Conservation (phyloP, 1,140 invertebrate species). For the Hyphantria cunea region DNA sequence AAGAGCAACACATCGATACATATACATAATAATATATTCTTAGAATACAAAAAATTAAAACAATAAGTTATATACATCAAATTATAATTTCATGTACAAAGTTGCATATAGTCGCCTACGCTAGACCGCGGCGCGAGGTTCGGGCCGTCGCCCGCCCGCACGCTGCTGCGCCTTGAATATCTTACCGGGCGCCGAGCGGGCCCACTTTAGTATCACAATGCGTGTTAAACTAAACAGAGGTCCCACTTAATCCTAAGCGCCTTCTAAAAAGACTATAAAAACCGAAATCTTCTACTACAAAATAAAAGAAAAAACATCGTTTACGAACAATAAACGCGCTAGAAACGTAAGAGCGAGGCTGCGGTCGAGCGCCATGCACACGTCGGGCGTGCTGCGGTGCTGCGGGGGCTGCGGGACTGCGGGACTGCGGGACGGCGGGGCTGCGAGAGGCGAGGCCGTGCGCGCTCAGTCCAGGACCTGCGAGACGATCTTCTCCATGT, state of each 20-base stretch:
- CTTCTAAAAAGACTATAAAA: constrained; percentile 63
- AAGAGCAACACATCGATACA: constrained; percentile 42
- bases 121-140: neutral
- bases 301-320: constrained; percentile 40
- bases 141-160: neutral
- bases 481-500: constrained; percentile 89
- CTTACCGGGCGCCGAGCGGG: constrained; percentile 62
- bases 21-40: constrained; percentile 37
- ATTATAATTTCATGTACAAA: constrained; percentile 72
- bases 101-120: constrained; percentile 6
- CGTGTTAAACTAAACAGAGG: constrained; percentile 68
- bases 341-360: constrained; percentile 18
- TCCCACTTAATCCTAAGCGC: constrained; percentile 63
- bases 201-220: constrained; percentile 76
- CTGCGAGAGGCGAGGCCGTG: neutral
- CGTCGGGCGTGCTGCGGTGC: constrained; percentile 4
- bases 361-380: neutral
- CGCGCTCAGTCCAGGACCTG: constrained; percentile 81
- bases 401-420: constrained; percentile 11
- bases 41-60: constrained; percentile 41
- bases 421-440: constrained; percentile 18
- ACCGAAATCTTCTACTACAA: constrained; percentile 53
- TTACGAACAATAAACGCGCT: constrained; percentile 38
- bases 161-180: constrained; percentile 39
- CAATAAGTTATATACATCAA: constrained; percentile 47